Percentiles rank a stretch among this genome's conserved stretches.
These are phyloP conservation scores for Diplolepis rosae DNA, from an alignment of 2,888 invertebrate genomes.

Conservation along the genomic window DNA sequence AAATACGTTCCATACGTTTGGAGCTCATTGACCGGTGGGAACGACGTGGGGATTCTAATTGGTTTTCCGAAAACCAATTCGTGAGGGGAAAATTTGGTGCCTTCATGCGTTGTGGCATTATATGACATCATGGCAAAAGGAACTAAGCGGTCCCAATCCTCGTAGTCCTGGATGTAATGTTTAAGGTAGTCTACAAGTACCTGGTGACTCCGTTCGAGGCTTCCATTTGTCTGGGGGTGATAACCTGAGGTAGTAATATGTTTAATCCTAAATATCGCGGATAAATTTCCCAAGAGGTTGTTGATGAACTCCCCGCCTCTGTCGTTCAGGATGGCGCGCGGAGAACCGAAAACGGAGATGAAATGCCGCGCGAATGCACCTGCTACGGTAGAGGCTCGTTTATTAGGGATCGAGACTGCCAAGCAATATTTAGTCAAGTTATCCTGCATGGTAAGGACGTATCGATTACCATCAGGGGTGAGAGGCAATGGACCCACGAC, in stretches of 20 bases:
- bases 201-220: background rate
- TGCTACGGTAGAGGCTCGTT: background rate
- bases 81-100: background rate
- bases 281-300: background rate
- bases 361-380: background rate
- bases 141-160: background rate
- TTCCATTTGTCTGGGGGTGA: background rate
- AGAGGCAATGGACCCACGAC: background rate
- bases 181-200: background rate
- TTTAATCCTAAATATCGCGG: background rate
- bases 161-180: background rate
- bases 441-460: too few relatives aligned
- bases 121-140: background rate
- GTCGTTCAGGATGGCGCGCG: background rate
- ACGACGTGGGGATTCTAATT: background rate
- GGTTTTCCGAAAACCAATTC: background rate
- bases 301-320: background rate
- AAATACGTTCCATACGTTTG: too few relatives aligned
- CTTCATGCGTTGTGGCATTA: background rate
- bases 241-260: background rate
- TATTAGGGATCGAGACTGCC: background rate
- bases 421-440: too few relatives aligned
- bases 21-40: background rate
- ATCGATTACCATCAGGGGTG: background rate
- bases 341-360: background rate